phyloP scores from a whole-genome alignment of 2,888 invertebrate species.

The Anoplius nigerrimus region DNA sequence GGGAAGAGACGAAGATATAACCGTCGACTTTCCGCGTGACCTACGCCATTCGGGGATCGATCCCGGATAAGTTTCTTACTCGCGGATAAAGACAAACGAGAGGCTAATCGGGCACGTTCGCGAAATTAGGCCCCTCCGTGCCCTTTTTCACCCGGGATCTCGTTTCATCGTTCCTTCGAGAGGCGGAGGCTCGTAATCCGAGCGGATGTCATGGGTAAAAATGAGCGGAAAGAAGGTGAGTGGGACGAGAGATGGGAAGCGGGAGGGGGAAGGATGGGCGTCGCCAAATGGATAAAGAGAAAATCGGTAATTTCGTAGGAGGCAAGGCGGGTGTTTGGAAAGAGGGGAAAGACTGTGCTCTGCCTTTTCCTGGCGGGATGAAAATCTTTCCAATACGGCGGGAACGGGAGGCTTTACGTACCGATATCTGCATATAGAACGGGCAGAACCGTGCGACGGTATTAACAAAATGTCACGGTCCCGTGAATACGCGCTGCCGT shows the following conservation, averaged over 20 bases:
- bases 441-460: no score
- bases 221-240: constrained; percentile 11
- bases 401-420: no score
- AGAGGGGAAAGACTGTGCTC: not conserved
- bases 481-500: no score
- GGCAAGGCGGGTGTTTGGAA: not conserved
- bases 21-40: constrained; percentile 18
- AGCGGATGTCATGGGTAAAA: not conserved
- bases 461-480: no score
- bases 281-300: constrained; percentile 8
- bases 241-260: constrained; percentile 10
- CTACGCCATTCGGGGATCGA: constrained; percentile 14
- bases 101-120: constrained; percentile 49
- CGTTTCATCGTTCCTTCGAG: constrained; percentile 23
- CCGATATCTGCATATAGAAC: no score
- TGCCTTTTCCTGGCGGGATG: not conserved
- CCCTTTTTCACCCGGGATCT: constrained; percentile 14
- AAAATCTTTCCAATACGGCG: not conserved
- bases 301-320: constrained; percentile 5
- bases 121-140: constrained; percentile 43
- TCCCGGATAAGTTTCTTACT: constrained; percentile 13
- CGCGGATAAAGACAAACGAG: not conserved
- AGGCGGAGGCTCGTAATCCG: constrained; percentile 18
- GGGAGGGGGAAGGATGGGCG: constrained; percentile 13
- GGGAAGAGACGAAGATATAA: constrained; percentile 7